Base-by-base conservation (phyloP, 2,113 vertebrate genomes). In the Tinamus guttatus region DNA sequence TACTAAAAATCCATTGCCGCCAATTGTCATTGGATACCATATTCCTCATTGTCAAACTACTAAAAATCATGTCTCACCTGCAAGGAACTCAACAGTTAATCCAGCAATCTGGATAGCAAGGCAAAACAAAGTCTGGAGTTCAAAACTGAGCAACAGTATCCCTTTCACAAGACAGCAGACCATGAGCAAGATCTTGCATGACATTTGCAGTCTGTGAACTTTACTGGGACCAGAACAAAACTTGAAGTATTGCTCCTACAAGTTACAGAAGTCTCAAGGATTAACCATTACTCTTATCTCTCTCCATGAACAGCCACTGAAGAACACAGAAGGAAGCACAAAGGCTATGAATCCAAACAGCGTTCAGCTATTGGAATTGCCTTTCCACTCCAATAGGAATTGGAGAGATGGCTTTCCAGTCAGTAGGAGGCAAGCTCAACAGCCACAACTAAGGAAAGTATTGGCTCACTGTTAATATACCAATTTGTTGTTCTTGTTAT, bases 1-100 rank as follows among this genome's bases (percentile, higher is more conserved):
- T 76, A 54, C 70, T 81, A 90, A 87, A 82, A 93, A 89, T 73
- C 30, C 52, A 81, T 65, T 71, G 15, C 3, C 22, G 88, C 45
- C 17, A 49, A n/a, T 71, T 93, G 75, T 64, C 68, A 71, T 64
- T 83, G 76, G 68, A 95, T 87, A 90, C 2, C 4, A 13, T 17
- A 24, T 56, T 90, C 79, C 30, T 73, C 62, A 64, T 24, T 0
- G 0, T 17, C 60, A 88, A 84, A 36, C 47, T 87, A 68, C 58
- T 83, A 86, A 52, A 56, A 71, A 67, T 43, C 85, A 20, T 79
- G 16, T 25, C 34, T 71, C 16, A 19, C 34, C 17, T 49, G 13
- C 22, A 71, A 51, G 17, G 5, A 19, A 36, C 25, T 49, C 45
- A n/a, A 16, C 20, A 47, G 67, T 34, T 32, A 51, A 47, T 34